Base-by-base conservation (phyloP, 2,113 vertebrate species). In the Urocolius indicus region DNA sequence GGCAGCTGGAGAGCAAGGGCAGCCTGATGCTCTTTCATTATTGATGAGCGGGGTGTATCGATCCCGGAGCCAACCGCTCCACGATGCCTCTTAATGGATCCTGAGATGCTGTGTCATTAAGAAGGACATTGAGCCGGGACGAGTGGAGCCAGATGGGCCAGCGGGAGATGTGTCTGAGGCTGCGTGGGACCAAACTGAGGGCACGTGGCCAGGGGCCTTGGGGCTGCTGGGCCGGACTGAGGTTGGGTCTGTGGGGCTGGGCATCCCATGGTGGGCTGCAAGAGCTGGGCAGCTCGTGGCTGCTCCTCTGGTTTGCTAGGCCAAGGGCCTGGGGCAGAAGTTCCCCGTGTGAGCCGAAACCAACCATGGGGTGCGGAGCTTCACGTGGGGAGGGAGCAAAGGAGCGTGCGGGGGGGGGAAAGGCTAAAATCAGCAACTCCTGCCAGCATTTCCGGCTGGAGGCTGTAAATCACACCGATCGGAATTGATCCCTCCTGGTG, bases 31-130 rank as follows among this genome's bases (percentile, higher is more conserved):
- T 86, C 82, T 27, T 95, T 22, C 89, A 96, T 96, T 95, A 96
- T 97, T 95, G 96, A 96, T 96, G 96, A 95, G 83, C 23, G 3
- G 92, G 84, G 48, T 82, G 48, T 92, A 97, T 97, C 6, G 95
- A 96, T 96, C 93, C 89, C 2, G 32, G 75, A 95, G 91, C 89
- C 94, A 93, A 84, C 84, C 57, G 6, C 87, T 90, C 71, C 0
- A 4, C 12, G 34, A 1, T 87, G 84, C 76, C 87, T 84, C 94
- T 95, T 96, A 96, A 95, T 96, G 94, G 94, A 94, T 94, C 81
- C 88, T 93, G 59, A 94, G 95, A 91, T 97, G 97, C 96, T 97
- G 95, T 96, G 96, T 97, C 96, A 97, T 96, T 92, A 96, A 85
- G 89, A 88, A 94, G 90, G 91, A 91, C 93, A 87, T 61, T 1